Evolutionary conservation across 2,888 invertebrate genomes (phyloP), one percentile per base, ranked within the genome.

Genomic region (Thalpophila matura): DNA sequence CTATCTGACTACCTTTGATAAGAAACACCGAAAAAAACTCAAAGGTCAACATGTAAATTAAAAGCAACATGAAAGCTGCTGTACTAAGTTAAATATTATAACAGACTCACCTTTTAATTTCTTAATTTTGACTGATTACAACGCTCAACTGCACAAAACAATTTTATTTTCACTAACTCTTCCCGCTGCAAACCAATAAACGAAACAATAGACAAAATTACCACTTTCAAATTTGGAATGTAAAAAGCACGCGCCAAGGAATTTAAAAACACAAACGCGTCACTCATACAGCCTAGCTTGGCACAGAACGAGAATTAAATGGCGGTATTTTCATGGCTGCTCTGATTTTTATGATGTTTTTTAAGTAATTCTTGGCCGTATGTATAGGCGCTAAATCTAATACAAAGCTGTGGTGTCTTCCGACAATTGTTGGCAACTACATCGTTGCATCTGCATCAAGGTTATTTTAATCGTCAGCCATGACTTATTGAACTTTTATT

Each of bases 91-190:
- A n/a, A n/a, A n/a, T n/a, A n/a, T n/a, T 0, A 24, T 1, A 43
- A 33, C 5, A 22, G 0, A 87, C 91, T 89, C 58, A 92, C 92
- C 89, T 80, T 90, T 90, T 80, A 91, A 59, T 81, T 88, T 84
- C 88, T 89, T 89, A 92, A 92, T 92, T 89, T 91, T 92, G 90
- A 66, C 76, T 70, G 74, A 71, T 86, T 78, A 70, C 29, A 55
- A 45, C 14, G 29, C 51, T 53, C 42, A 24, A 59, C 49, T 12
- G 3, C 33, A 60, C 47, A 51, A 61, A 67, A 50, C 33, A 42
- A 20, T 14, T 46, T 12, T 38, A 50, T 26, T 16, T 50, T 37
- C 57, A 35, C 51, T 9, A 22, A 1, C 20, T 2, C 1, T 57
- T 43, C 40, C 38, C 72, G 38, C 62, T n/a, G n/a, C 27, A 57